These are phyloP conservation scores for Alcis repandata DNA, from an alignment of 2,888 invertebrate species.

Conservation along the genomic window DNA sequence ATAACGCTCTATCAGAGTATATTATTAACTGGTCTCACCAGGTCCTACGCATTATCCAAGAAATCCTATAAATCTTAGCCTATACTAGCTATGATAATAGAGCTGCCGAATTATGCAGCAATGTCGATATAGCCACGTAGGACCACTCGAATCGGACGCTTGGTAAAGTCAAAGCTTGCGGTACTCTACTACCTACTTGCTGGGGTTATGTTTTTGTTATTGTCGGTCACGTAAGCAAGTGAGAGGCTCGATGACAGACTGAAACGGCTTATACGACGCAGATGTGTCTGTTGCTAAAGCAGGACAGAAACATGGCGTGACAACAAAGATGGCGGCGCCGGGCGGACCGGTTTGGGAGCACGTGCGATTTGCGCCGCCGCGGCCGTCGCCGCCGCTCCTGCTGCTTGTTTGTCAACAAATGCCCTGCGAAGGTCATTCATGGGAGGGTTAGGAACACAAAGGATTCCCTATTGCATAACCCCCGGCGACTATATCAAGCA, in stretches of 20 bases:
- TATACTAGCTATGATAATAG: constrained; percentile 12
- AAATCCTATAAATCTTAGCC: constrained; percentile 6
- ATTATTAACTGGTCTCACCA: constrained; percentile 27
- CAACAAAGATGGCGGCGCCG: constrained; percentile 84
- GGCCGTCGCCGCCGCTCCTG: constrained; percentile 69
- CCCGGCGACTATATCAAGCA: constrained; percentile 40
- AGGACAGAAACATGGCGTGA: constrained; percentile 78
- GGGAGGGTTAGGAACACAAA: constrained; percentile 76
- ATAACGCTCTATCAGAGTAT: constrained; percentile 44
- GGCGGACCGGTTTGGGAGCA: constrained; percentile 81
- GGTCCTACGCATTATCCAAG: constrained; percentile 37
- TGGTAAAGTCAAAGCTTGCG: constrained; percentile 48
- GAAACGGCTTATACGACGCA: constrained; percentile 57
- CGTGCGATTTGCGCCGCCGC: constrained; percentile 72
- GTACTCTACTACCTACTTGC: constrained; percentile 54
- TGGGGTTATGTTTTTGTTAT: constrained; percentile 79
- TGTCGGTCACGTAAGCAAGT: constrained; percentile 83
- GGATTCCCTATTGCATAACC: constrained; percentile 68
- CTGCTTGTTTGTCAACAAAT: constrained; percentile 85
- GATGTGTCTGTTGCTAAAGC: constrained; percentile 56
- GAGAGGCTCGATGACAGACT: constrained; percentile 61
- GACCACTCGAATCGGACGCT: constrained; percentile 37
- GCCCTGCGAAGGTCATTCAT: constrained; percentile 81
- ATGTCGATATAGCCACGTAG: constrained; percentile 49
- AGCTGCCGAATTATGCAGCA: constrained; percentile 40